Conservation (phyloP, 1,140 invertebrate species). For the Drosophila subpulchrella region DNA sequence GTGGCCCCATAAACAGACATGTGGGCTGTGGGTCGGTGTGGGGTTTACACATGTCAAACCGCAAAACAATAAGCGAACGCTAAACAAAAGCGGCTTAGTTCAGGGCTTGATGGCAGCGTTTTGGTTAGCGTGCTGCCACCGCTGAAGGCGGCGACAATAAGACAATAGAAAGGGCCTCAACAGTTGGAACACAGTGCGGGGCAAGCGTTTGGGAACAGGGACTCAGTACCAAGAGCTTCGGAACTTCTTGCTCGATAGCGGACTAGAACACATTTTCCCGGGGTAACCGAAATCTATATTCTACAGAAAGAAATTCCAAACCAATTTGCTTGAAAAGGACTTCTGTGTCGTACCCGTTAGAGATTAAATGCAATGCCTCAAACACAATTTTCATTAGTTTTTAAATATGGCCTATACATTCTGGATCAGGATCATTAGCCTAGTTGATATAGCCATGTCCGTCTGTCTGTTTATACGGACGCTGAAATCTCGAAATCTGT, state of each 20-base stretch:
- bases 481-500: too few species aligned
- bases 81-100: conserved; percentile 61
- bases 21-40: conserved; percentile 4
- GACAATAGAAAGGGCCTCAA: conserved; percentile 33
- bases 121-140: conserved; percentile 39
- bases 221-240: neutral
- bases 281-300: too few species aligned
- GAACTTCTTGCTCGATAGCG: neutral
- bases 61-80: conserved; percentile 59
- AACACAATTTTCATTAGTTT: too few species aligned
- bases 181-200: conserved; percentile 42
- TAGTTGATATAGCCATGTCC: too few species aligned
- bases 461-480: too few species aligned
- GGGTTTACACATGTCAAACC: conserved; percentile 61
- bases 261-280: too few species aligned
- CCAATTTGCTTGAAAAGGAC: too few species aligned
- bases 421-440: too few species aligned
- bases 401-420: too few species aligned
- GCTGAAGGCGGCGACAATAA: conserved; percentile 28
- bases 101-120: conserved; percentile 36
- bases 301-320: too few species aligned
- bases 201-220: conserved; percentile 5
- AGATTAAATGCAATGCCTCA: too few species aligned
- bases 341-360: too few species aligned
- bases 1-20: conserved; percentile 19